Evolutionary conservation across 2,888 invertebrate genomes (phyloP).

Genomic region (Anticlea derivata): DNA sequence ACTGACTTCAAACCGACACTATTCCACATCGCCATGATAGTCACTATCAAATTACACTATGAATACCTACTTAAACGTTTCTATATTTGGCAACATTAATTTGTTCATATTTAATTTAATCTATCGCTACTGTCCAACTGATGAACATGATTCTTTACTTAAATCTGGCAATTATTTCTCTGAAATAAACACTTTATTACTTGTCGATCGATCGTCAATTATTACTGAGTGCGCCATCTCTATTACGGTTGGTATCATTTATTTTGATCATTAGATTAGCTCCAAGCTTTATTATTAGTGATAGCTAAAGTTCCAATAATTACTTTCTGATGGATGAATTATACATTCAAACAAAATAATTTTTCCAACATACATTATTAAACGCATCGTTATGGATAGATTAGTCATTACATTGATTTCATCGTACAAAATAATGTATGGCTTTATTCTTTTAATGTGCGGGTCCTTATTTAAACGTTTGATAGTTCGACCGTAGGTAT

Average conservation of each 20-base stretch:
- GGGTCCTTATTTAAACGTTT: constrained; percentile 9
- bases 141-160: neutral
- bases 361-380: neutral
- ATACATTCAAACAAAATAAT: neutral
- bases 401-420: constrained; percentile 1
- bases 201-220: too few species aligned
- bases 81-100: constrained; percentile 40
- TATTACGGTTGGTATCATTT: too few species aligned
- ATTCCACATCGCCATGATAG: constrained; percentile 45
- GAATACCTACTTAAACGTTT: neutral
- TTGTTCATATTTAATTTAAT: too few species aligned
- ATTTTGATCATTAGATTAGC: neutral
- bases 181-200: too few species aligned
- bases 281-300: neutral
- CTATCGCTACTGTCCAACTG: too few species aligned
- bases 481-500: neutral
- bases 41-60: constrained; percentile 8
- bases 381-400: constrained; percentile 8
- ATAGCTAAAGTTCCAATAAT: neutral
- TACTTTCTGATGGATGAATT: neutral
- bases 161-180: neutral
- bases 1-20: constrained; percentile 49
- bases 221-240: too few species aligned
- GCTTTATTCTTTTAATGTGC: constrained; percentile 1
- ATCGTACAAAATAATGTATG: neutral